Evolutionary conservation across 2,113 vertebrate genomes (phyloP), one percentile per base, ranked within the genome.

Genomic region (Ctenodactylus gundi): DNA sequence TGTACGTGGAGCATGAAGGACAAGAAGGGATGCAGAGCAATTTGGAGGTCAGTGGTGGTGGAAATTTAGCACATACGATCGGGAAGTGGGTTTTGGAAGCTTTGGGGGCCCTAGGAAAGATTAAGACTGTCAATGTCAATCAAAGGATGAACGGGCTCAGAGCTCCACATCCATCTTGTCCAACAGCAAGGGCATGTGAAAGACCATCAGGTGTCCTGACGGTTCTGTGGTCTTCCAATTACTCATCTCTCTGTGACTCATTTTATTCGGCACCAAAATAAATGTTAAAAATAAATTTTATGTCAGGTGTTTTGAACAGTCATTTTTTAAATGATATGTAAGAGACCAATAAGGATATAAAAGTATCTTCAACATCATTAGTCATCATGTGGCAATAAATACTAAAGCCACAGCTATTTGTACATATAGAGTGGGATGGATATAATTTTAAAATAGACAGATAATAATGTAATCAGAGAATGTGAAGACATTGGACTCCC

Each of bases 261-360:
- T 89, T 94, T 88, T 84, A 85, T 10, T 94, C 60, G 77, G 80
- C 51, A 88, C 21, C 41, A 88, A 94, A 94, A 88, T 85, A 51
- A 51, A 80, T 49, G 64, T 39, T 49, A 81, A 91, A 89, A 89
- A 60, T 85, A 80, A 85, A 92, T 92, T 94, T 94, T 57, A 94
- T 81, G n/a, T 31, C 23, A 92, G 73, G 80, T 80, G 29, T 91
- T 80, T 85, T 91, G 85, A 85, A 84, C 25, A 64, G 51, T 27
- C 20, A 77, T 57, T 65, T 68, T 57, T 85, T 73, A 94, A 39
- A 87, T 83, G 65, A 91, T 36, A 94, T 60, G 72, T 62, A 88
- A 95, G 51, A 65, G 49, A 25, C 72, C 53, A 85, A 75, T 77
- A 77, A 72, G n/a, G 55, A 91, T 14, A 68, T 84, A 62, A 88